These are phyloP conservation scores for Leptobrachium ailaonicum DNA, from an alignment of 2,113 vertebrate genomes.

Conservation along the genomic window DNA sequence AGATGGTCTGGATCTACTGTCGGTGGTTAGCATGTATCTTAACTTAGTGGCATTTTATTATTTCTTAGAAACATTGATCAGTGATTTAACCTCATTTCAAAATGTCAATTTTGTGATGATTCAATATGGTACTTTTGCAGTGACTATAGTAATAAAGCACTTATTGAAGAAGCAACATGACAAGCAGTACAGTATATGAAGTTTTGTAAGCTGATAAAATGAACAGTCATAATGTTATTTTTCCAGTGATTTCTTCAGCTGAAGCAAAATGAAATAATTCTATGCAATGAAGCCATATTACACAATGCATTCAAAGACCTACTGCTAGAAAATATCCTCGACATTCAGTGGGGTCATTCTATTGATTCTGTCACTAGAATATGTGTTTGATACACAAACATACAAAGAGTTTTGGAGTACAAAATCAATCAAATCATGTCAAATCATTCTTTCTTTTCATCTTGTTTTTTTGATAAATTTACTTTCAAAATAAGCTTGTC, in stretches of 20 bases:
- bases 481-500: slow-evolving; percentile 17
- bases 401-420: slow-evolving; percentile 23
- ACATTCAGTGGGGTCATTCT: slow-evolving; percentile 1
- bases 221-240: not conserved
- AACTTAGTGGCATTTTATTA: too few relatives aligned
- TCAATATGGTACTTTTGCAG: too few relatives aligned
- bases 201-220: not conserved
- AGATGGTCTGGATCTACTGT: too few relatives aligned
- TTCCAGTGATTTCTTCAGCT: not conserved
- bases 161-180: not conserved
- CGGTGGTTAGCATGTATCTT: too few relatives aligned
- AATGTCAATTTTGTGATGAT: too few relatives aligned
- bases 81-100: too few relatives aligned
- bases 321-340: slow-evolving; percentile 15
- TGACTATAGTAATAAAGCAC: too few relatives aligned
- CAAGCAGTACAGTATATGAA: not conserved
- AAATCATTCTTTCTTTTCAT: not conserved
- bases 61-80: too few relatives aligned
- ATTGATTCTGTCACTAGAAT: slow-evolving; percentile 51
- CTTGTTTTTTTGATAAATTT: slow-evolving; percentile 25
- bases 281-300: not conserved
- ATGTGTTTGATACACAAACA: slow-evolving; percentile 45
- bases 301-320: not conserved
- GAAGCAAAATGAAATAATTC: not conserved
- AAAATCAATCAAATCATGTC: slow-evolving; percentile 25